Percentiles rank a stretch among this genome's conserved stretches.
Conservation (phyloP, 2,888 invertebrate species). For the Deroplatys truncata region DNA sequence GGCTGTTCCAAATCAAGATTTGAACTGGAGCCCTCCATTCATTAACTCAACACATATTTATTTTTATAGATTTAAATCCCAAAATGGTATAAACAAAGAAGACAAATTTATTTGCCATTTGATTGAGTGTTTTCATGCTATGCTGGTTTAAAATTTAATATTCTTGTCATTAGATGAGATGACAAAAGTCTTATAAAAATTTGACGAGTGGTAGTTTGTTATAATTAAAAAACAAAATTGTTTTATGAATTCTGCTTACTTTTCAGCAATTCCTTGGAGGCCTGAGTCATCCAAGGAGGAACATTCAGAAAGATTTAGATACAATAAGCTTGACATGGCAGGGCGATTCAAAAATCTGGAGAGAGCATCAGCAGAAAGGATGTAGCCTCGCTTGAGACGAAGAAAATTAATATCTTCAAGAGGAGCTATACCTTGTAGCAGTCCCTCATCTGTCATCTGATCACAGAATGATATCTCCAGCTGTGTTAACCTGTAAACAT, state of each 20-base stretch:
- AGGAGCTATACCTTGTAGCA: constrained; percentile 12
- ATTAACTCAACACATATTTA: too few species aligned
- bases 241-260: neutral
- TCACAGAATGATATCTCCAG: constrained; percentile 20
- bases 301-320: constrained; percentile 16
- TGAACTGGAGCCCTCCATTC: too few species aligned
- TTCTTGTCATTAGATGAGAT: too few species aligned
- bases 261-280: constrained; percentile 6
- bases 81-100: too few species aligned
- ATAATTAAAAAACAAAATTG: too few species aligned
- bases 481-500: neutral
- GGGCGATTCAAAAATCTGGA: neutral
- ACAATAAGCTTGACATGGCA: neutral
- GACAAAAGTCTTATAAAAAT: too few species aligned
- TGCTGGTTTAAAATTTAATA: too few species aligned
- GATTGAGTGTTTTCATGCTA: too few species aligned
- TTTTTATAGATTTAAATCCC: too few species aligned
- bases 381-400: constrained; percentile 2
- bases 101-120: too few species aligned
- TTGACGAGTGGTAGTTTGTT: too few species aligned
- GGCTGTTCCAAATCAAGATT: too few species aligned
- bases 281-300: constrained; percentile 6
- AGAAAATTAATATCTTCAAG: neutral
- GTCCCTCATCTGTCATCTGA: constrained; percentile 14
- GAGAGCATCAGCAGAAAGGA: neutral